Evolutionary conservation across 1,140 invertebrate genomes (phyloP).

Genomic region (Chironomus striatipennis): DNA sequence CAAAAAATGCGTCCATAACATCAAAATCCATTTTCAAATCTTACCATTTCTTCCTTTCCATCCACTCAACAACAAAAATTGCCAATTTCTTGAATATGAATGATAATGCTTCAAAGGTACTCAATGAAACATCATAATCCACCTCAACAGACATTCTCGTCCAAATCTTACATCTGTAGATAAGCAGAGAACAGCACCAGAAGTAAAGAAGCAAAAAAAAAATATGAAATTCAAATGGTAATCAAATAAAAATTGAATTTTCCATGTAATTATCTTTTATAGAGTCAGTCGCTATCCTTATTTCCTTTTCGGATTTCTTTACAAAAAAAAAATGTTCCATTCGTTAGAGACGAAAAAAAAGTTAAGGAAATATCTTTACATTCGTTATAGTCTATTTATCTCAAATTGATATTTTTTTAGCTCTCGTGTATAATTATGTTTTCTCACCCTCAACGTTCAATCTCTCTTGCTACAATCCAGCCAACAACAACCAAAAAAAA

Average conservation of each 20-base stretch:
- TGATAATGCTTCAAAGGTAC: not conserved
- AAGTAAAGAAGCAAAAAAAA: not conserved
- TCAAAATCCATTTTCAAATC: too few relatives aligned
- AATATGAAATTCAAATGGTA: not conserved
- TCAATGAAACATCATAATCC: constrained; percentile 13
- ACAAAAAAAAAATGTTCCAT: too few relatives aligned
- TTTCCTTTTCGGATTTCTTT: not conserved
- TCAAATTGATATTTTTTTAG: constrained; percentile 15
- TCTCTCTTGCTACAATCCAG: too few relatives aligned
- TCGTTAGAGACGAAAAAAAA: not conserved
- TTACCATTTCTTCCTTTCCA: not conserved
- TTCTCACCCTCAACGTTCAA: not conserved
- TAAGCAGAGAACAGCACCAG: too few relatives aligned
- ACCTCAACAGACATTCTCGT: not conserved
- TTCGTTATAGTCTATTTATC: constrained; percentile 20
- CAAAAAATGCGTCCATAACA: too few relatives aligned
- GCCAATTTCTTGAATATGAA: too few relatives aligned
- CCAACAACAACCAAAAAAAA: not conserved
- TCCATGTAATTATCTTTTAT: constrained; percentile 23
- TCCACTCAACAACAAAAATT: too few relatives aligned
- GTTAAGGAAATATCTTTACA: not conserved
- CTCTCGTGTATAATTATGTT: not conserved
- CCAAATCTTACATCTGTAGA: too few relatives aligned
- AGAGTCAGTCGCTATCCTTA: not conserved
- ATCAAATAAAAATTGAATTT: constrained; percentile 19